Percentiles rank a stretch among this genome's conserved stretches.
These are phyloP conservation scores for Rhincodon typus DNA, from an alignment of 2,797 vertebrate genomes.

Conservation along the genomic window DNA sequence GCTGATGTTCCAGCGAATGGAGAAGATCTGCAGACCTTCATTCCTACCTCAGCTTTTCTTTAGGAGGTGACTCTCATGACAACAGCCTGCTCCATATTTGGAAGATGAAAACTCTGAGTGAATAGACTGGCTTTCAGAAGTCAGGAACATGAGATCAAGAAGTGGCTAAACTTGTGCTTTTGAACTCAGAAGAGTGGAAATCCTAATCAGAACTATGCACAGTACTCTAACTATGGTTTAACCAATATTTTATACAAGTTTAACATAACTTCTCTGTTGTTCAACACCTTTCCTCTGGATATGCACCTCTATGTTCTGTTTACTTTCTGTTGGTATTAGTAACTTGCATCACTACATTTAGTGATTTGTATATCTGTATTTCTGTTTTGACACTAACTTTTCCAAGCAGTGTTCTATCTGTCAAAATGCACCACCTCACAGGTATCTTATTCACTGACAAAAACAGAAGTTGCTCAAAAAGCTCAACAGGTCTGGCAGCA, in stretches of 20 bases:
- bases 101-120: too few species aligned
- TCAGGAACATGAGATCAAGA: too few species aligned
- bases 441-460: not conserved
- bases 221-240: not conserved
- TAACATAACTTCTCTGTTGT: not conserved
- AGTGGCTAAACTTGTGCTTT: too few species aligned
- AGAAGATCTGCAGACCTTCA: too few species aligned
- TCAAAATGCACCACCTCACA: not conserved
- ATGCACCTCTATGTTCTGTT: not conserved
- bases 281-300: not conserved
- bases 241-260: not conserved
- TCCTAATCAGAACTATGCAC: not conserved
- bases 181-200: too few species aligned
- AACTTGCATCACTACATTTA: not conserved
- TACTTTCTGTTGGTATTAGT: not conserved
- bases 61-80: too few species aligned
- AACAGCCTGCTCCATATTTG: too few species aligned
- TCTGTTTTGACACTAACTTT: not conserved
- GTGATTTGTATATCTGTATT: not conserved
- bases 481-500: too few species aligned
- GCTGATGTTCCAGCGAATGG: too few species aligned
- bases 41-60: too few species aligned
- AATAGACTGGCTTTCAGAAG: too few species aligned
- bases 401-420: not conserved
- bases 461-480: too few species aligned